phyloP scores from a whole-genome alignment of 2,888 invertebrate genomes.

The Euplexia lucipara region DNA sequence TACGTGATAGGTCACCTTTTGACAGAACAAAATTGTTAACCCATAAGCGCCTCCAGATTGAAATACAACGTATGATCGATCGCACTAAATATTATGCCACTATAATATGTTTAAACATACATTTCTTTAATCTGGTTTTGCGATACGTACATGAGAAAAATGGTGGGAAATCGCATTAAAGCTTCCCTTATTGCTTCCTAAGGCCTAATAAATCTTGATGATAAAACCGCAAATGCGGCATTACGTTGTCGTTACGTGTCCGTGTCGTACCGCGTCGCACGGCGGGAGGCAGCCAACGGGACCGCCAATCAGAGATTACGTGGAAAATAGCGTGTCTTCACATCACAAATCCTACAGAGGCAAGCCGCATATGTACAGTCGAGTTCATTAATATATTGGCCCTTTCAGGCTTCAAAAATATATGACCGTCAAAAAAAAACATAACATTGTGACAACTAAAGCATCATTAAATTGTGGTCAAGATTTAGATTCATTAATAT shows the following conservation, averaged over 20 bases:
- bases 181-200: conserved; percentile 20
- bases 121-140: not conserved
- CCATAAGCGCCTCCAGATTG: no score
- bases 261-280: conserved; percentile 46
- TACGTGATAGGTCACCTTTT: no score
- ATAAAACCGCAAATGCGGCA: conserved; percentile 44
- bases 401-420: no score
- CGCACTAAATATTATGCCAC: conserved; percentile 1
- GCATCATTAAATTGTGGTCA: no score
- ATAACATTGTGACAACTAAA: no score
- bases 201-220: conserved; percentile 50
- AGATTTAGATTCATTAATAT: no score
- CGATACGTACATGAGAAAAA: conserved; percentile 18
- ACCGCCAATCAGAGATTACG: conserved; percentile 81
- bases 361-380: conserved; percentile 62
- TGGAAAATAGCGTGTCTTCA: conserved; percentile 79
- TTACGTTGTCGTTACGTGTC: conserved; percentile 54
- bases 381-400: no score
- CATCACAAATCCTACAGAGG: conserved; percentile 63
- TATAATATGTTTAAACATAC: not conserved
- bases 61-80: not conserved
- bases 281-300: conserved; percentile 78
- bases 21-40: no score
- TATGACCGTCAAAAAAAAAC: no score
- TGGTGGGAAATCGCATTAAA: not conserved